These are phyloP conservation scores for Montipora capitata DNA, from an alignment of 92 coral and sea anemone genomes.

Conservation along the genomic window DNA sequence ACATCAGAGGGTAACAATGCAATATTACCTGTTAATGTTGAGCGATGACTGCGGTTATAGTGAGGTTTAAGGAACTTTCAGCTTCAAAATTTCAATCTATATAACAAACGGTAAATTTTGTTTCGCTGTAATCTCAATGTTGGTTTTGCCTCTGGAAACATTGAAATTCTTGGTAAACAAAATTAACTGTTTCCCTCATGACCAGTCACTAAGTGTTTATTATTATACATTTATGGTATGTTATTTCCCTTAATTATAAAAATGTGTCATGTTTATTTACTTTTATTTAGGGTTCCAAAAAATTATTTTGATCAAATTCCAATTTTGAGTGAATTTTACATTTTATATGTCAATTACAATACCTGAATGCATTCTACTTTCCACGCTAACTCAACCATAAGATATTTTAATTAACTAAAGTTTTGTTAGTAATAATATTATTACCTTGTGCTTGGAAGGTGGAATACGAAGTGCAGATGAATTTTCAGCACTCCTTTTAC, in stretches of 20 bases:
- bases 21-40: not conserved
- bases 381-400: not conserved
- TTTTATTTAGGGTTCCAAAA: not conserved
- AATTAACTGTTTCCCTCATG: not conserved
- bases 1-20: constrained; percentile 6
- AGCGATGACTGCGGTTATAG: not conserved
- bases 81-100: constrained; percentile 3
- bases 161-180: too few species aligned
- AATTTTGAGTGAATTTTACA: not conserved
- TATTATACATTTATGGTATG: not conserved
- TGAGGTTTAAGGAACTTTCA: constrained; percentile 5
- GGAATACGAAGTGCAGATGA: constrained; percentile 29
- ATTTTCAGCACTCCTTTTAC: constrained; percentile 16
- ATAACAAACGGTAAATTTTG: not conserved
- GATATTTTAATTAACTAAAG: not conserved
- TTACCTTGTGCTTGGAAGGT: constrained; percentile 46
- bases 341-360: too few species aligned
- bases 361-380: too few species aligned
- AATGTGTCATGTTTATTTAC: constrained; percentile 10
- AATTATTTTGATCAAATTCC: not conserved
- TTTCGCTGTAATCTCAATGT: too few species aligned
- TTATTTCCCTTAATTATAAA: not conserved
- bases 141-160: not conserved
- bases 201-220: too few species aligned
- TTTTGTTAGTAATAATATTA: not conserved